phyloP scores from a whole-genome alignment of 1,140 invertebrate species.

The Drosophila kurseongensis region DNA sequence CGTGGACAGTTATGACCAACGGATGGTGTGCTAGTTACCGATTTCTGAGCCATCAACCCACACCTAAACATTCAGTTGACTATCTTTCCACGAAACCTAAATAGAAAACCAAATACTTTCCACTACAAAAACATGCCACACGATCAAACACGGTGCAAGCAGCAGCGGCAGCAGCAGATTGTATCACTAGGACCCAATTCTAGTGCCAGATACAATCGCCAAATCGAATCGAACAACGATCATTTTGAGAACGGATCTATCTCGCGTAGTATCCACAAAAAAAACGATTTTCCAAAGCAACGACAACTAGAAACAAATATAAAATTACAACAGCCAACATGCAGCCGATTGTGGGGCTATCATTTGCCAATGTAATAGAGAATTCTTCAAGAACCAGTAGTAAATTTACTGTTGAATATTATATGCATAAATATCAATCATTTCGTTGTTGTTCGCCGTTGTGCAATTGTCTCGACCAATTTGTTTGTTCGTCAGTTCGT shows the following conservation, averaged over 20 bases:
- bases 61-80: conserved; percentile 58
- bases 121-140: conserved; percentile 46
- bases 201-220: conserved; percentile 32
- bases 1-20: conserved; percentile 83
- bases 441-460: conserved; percentile 59
- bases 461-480: conserved; percentile 59
- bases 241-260: conserved; percentile 33
- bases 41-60: conserved; percentile 64
- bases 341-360: conserved; percentile 13
- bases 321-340: conserved; percentile 12
- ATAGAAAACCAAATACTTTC: conserved; percentile 39
- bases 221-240: conserved; percentile 42
- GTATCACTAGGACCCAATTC: conserved; percentile 32
- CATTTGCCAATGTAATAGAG: conserved; percentile 41
- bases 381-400: conserved; percentile 17
- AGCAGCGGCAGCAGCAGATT: conserved; percentile 35
- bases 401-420: conserved; percentile 40
- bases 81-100: conserved; percentile 58
- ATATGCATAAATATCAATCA: conserved; percentile 45
- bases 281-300: conserved; percentile 36
- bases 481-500: conserved; percentile 62
- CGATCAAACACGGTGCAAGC: conserved; percentile 42
- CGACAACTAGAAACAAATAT: conserved; percentile 19
- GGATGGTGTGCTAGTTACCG: conserved; percentile 80
- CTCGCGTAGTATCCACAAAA: conserved; percentile 20